Evolutionary conservation across 2,113 vertebrate genomes (phyloP).

Genomic region (Thomomys bottae): DNA sequence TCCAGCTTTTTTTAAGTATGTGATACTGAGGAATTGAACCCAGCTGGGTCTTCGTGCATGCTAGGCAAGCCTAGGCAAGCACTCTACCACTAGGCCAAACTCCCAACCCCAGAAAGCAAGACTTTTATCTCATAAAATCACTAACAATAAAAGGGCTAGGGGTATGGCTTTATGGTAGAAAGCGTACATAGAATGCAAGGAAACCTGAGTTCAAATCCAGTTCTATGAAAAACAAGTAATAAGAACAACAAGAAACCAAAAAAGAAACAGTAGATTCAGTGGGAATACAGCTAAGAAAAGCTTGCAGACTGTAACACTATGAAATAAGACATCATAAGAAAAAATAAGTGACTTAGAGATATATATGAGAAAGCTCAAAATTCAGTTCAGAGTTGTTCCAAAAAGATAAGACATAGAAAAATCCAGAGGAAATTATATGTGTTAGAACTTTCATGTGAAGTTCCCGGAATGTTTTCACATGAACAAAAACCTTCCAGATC

Average conservation of each 20-base stretch:
- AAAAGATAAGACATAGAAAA: slow-evolving; percentile 23
- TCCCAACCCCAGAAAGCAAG: no score
- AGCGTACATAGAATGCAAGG: no score
- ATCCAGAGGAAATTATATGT: neutral
- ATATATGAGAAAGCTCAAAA: slow-evolving; percentile 20
- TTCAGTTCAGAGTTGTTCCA: neutral
- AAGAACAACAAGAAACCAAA: neutral
- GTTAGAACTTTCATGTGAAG: neutral
- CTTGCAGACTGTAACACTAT: neutral
- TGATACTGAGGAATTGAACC: no score
- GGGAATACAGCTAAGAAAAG: neutral
- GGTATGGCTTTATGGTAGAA: no score
- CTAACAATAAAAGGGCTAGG: no score
- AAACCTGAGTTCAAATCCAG: no score
- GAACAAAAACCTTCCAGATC: neutral
- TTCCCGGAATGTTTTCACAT: no score
- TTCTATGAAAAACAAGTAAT: neutral
- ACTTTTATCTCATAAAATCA: no score
- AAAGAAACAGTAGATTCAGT: neutral
- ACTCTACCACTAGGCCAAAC: no score
- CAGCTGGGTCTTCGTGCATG: no score
- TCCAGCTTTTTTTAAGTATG: no score
- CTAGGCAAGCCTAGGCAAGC: no score
- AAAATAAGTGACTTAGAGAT: neutral
- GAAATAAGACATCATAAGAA: slow-evolving; percentile 31